Percentiles rank a stretch among this genome's conserved stretches.
Evolutionary conservation across 2,113 vertebrate species (phyloP).

Genomic region (Pao palembangensis): DNA sequence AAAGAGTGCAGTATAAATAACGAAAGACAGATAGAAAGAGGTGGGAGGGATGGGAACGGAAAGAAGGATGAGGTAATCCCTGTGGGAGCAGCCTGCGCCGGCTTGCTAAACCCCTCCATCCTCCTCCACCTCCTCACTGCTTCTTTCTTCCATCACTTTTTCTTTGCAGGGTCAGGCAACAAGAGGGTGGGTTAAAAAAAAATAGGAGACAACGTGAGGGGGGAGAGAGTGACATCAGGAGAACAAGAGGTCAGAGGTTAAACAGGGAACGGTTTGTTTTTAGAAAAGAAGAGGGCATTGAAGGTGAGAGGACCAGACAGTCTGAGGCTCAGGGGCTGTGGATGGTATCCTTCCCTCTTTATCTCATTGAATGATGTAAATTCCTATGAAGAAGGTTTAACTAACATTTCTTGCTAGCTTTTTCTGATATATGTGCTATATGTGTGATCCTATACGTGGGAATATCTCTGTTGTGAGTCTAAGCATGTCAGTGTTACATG

Average conservation of each 20-base stretch:
- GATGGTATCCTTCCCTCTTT: too few species aligned
- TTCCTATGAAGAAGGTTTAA: too few species aligned
- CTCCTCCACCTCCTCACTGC: conserved; percentile 29
- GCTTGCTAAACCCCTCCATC: conserved; percentile 31
- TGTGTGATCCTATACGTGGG: too few species aligned
- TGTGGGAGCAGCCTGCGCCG: conserved; percentile 40
- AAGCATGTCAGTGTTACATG: too few species aligned
- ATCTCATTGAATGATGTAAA: too few species aligned
- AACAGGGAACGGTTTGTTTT: conserved; percentile 41
- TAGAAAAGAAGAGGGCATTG: conserved; percentile 19
- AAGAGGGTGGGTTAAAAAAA: conserved; percentile 12
- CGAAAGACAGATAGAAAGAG: conserved; percentile 30
- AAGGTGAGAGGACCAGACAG: conserved; percentile 13
- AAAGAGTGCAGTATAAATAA: conserved; percentile 41
- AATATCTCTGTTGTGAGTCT: too few species aligned
- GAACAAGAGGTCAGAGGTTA: conserved; percentile 27
- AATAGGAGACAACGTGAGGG: background rate
- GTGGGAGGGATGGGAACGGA: conserved; percentile 58
- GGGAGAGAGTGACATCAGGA: conserved; percentile 28
- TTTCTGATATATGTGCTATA: too few species aligned
- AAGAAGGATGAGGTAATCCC: conserved; percentile 61
- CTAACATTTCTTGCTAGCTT: too few species aligned
- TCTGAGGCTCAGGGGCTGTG: conserved; percentile 5
- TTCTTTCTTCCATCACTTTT: conserved; percentile 22
- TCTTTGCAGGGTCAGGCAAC: conserved; percentile 34